Conservation (phyloP, 1,140 invertebrate species). For the Maconellicoccus hirsutus region DNA sequence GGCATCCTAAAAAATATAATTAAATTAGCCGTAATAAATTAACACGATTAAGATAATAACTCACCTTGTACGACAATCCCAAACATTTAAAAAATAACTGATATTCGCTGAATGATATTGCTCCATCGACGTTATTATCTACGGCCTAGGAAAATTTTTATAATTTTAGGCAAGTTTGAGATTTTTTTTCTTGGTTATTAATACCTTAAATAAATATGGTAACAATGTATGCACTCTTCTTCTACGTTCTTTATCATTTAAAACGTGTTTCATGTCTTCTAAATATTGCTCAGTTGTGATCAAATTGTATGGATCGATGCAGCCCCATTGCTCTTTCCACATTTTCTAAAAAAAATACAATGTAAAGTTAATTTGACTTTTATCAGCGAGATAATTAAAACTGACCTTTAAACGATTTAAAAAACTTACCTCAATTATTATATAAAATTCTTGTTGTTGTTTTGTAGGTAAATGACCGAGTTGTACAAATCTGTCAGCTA, state of each 20-base stretch:
- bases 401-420: not conserved
- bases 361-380: not conserved
- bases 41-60: slow-evolving; percentile 23
- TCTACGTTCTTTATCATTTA: slow-evolving; percentile 58
- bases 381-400: not conserved
- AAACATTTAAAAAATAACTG: slow-evolving; percentile 69
- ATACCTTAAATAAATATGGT: slow-evolving; percentile 67
- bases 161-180: not conserved
- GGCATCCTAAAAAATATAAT: slow-evolving; percentile 41
- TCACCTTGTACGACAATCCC: slow-evolving; percentile 53
- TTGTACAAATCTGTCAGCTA: slow-evolving; percentile 56
- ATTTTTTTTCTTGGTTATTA: no score
- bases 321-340: slow-evolving; percentile 74
- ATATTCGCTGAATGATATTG: slow-evolving; percentile 66
- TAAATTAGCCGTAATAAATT: not conserved
- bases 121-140: slow-evolving; percentile 62
- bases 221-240: slow-evolving; percentile 60
- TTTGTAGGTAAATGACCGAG: slow-evolving; percentile 44
- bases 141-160: slow-evolving; percentile 47
- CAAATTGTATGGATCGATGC: slow-evolving; percentile 62
- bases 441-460: slow-evolving; percentile 29
- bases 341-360: slow-evolving; percentile 43
- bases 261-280: slow-evolving; percentile 63
- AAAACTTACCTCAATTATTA: slow-evolving; percentile 29
- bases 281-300: slow-evolving; percentile 67